These are phyloP conservation scores for Imbricaverruca yamaguchii DNA, from an alignment of 2,888 invertebrate species.

Conservation along the genomic window DNA sequence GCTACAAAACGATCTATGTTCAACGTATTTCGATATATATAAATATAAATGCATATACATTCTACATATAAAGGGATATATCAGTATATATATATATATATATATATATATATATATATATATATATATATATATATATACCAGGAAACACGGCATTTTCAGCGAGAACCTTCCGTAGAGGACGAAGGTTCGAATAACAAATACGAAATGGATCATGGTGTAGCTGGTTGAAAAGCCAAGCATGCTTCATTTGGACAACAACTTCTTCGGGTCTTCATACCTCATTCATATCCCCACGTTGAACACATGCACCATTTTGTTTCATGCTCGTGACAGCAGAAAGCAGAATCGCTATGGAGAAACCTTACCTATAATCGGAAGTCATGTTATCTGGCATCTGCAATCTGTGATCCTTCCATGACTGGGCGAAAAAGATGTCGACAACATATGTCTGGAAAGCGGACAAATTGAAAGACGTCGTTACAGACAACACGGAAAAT, in stretches of 20 bases:
- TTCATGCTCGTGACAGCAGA: too few species aligned
- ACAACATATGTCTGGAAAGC: constrained; percentile 36
- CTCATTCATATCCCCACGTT: background rate
- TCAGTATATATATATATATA: constrained; percentile 24
- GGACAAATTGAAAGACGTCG: background rate
- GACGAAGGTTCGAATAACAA: too few species aligned
- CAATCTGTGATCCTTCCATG: constrained; percentile 38
- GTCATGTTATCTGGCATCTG: constrained; percentile 37
- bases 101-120: constrained; percentile 18
- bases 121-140: constrained; percentile 13
- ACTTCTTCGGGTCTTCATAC: too few species aligned
- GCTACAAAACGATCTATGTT: too few species aligned
- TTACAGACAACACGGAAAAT: too few species aligned
- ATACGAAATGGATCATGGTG: too few species aligned
- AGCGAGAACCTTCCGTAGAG: too few species aligned
- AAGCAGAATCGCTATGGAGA: too few species aligned
- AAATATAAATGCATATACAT: constrained; percentile 24
- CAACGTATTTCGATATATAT: constrained; percentile 6
- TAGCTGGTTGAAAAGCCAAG: too few species aligned
- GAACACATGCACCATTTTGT: too few species aligned
- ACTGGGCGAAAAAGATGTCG: constrained; percentile 37
- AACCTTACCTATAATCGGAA: constrained; percentile 34
- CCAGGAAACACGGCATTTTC: background rate
- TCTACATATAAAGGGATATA: constrained; percentile 25
- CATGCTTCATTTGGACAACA: too few species aligned